Percentiles rank a stretch among this genome's conserved stretches.
Evolutionary conservation across 92 coral and sea anemone species (phyloP).

Genomic region (Desmophyllum pertusum): DNA sequence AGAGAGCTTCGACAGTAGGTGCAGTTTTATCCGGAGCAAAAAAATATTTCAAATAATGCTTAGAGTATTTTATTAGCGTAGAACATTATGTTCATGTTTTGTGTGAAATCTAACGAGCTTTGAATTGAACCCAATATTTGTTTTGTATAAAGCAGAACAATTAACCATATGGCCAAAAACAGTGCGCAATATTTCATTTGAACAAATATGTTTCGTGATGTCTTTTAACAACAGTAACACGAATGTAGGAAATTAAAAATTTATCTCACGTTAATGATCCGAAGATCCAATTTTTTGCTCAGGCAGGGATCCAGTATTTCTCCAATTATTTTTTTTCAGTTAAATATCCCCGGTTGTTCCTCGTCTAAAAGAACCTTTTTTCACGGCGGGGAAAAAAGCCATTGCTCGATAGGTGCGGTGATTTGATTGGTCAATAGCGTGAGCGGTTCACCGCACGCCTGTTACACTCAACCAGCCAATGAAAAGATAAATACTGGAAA

Average conservation of each 20-base stretch:
- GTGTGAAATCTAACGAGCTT: no score
- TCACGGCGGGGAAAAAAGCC: conserved; percentile 12
- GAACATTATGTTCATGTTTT: no score
- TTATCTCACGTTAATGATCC: conserved; percentile 2
- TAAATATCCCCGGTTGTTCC: background rate
- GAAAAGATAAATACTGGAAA: background rate
- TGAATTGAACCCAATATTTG: no score
- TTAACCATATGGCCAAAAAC: background rate
- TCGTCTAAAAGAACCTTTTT: background rate
- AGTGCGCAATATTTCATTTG: no score
- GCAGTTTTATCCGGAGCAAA: no score
- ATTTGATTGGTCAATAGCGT: background rate
- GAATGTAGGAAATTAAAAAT: conserved; percentile 4
- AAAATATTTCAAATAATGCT: no score
- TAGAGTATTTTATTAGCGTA: no score
- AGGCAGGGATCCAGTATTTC: background rate
- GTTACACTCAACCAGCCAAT: conserved; percentile 20
- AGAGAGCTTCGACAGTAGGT: no score
- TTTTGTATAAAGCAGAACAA: no score
- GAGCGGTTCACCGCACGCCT: background rate
- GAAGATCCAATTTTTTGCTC: conserved; percentile 18
- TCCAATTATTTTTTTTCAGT: conserved; percentile 4
- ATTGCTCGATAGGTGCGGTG: background rate
- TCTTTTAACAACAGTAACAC: background rate
- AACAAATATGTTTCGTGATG: background rate